A percentile compares a stretch with the other conserved stretches of the same genome.
These are phyloP conservation scores for Arnoldichthys spilopterus DNA, from an alignment of 2,797 vertebrate species.

Conservation along the genomic window DNA sequence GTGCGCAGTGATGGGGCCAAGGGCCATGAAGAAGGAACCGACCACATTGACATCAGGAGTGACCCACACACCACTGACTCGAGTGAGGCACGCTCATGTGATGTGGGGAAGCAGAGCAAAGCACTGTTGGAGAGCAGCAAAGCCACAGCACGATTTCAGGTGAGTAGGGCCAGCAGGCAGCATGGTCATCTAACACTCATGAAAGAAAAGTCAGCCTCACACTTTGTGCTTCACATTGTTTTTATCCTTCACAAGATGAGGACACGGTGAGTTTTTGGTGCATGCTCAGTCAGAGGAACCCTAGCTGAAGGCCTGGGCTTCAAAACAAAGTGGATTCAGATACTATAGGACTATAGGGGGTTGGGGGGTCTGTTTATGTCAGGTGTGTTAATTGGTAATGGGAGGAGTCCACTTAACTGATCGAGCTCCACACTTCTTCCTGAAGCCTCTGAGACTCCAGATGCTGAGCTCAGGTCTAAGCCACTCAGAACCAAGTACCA, in stretches of 20 bases:
- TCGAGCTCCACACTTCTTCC: no score
- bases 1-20: slow-evolving; percentile 62
- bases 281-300: background rate
- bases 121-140: slow-evolving; percentile 70
- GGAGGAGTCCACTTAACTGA: no score
- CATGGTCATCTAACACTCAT: background rate
- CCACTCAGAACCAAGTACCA: no score
- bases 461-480: no score
- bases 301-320: background rate
- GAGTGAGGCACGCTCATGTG: slow-evolving; percentile 68
- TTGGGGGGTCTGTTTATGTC: no score
- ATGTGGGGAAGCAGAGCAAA: slow-evolving; percentile 73
- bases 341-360: background rate
- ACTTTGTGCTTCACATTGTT: background rate
- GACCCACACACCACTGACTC: slow-evolving; percentile 68
- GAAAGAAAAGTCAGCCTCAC: background rate
- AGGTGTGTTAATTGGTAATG: no score
- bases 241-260: background rate
- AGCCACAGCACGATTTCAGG: slow-evolving; percentile 72
- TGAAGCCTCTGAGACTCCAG: no score
- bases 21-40: slow-evolving; percentile 64
- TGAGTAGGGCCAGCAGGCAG: slow-evolving; percentile 63
- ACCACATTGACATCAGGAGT: slow-evolving; percentile 53
- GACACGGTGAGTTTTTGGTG: no score
- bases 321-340: background rate